phyloP scores from a whole-genome alignment of 2,113 vertebrate genomes.

The Thymallus thymallus region DNA sequence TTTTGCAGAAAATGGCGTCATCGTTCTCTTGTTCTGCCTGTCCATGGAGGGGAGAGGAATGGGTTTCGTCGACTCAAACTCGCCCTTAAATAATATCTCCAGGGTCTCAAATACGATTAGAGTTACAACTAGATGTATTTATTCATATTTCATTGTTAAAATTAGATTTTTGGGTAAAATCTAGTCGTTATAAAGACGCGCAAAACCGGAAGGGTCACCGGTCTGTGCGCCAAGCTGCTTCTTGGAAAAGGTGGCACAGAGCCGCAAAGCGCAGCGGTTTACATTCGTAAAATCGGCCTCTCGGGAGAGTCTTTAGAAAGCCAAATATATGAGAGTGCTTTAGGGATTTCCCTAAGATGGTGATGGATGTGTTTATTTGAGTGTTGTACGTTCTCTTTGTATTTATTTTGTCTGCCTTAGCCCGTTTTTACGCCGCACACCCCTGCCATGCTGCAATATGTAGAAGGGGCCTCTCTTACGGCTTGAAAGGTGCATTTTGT shows the following conservation, averaged over 20 bases:
- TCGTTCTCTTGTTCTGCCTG: conserved; percentile 75
- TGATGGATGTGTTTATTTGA: conserved; percentile 30
- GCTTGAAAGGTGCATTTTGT: conserved; percentile 69
- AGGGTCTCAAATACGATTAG: conserved; percentile 1
- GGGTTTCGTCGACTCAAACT: conserved; percentile 64
- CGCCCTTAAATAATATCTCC: conserved; percentile 12
- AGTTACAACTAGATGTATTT: conserved; percentile 30
- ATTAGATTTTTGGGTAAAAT: conserved; percentile 8
- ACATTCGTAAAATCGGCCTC: conserved; percentile 30
- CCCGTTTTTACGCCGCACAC: conserved; percentile 80
- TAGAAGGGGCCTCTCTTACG: conserved; percentile 66
- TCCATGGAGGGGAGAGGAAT: conserved; percentile 63
- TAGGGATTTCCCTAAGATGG: conserved; percentile 11
- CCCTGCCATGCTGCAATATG: conserved; percentile 71
- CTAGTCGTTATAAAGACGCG: conserved; percentile 69
- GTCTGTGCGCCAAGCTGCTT: conserved; percentile 79
- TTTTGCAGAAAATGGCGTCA: conserved; percentile 84
- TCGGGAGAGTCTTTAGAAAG: background rate
- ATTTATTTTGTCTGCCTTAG: conserved; percentile 66
- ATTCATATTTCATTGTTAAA: conserved; percentile 21
- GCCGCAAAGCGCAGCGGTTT: conserved; percentile 73
- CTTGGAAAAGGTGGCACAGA: conserved; percentile 78
- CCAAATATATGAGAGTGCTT: conserved; percentile 27
- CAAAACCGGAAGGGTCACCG: conserved; percentile 80
- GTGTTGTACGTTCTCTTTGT: conserved; percentile 57